Percentiles rank a stretch among this genome's conserved stretches.
phyloP scores from a whole-genome alignment of 2,888 invertebrate species.

The Sturmia bella region DNA sequence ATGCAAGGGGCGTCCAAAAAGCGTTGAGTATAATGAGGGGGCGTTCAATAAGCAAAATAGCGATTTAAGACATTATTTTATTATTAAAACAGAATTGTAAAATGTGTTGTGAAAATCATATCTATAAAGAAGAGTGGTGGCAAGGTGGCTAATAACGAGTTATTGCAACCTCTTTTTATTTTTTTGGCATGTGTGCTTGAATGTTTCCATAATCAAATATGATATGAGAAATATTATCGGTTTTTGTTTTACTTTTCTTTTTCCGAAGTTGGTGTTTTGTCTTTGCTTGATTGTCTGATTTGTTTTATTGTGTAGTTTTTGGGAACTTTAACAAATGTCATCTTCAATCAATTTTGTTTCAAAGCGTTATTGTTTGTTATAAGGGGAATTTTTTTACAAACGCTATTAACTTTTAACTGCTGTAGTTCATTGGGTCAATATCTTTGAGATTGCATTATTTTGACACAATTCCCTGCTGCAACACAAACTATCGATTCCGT shows the following conservation, averaged over 20 bases:
- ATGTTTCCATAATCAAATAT: slow-evolving; percentile 53
- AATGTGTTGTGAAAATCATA: slow-evolving; percentile 18
- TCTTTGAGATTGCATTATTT: not conserved
- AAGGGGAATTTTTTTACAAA: slow-evolving; percentile 30
- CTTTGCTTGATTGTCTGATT: no score
- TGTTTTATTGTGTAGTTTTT: slow-evolving; percentile 36
- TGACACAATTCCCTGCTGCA: slow-evolving; percentile 26
- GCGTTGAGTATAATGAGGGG: slow-evolving; percentile 79
- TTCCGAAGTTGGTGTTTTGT: slow-evolving; percentile 5
- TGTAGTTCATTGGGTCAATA: slow-evolving; percentile 57
- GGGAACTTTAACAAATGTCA: slow-evolving; percentile 74
- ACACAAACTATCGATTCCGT: not conserved
- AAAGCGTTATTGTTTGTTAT: slow-evolving; percentile 1
- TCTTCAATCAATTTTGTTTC: slow-evolving; percentile 24
- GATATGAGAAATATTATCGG: no score
- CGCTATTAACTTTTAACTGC: slow-evolving; percentile 23
- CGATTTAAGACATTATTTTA: slow-evolving; percentile 77
- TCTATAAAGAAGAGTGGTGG: not conserved
- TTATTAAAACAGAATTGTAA: slow-evolving; percentile 34
- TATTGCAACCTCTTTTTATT: slow-evolving; percentile 7
- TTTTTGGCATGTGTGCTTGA: slow-evolving; percentile 4
- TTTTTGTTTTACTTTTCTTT: slow-evolving; percentile 7
- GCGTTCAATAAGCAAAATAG: slow-evolving; percentile 77
- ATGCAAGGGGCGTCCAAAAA: slow-evolving; percentile 74
- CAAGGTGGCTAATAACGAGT: slow-evolving; percentile 20